Percentiles rank a stretch among this genome's conserved stretches.
phyloP scores from a whole-genome alignment of 2,113 vertebrate genomes.

The Neodontobutis hainanensis region DNA sequence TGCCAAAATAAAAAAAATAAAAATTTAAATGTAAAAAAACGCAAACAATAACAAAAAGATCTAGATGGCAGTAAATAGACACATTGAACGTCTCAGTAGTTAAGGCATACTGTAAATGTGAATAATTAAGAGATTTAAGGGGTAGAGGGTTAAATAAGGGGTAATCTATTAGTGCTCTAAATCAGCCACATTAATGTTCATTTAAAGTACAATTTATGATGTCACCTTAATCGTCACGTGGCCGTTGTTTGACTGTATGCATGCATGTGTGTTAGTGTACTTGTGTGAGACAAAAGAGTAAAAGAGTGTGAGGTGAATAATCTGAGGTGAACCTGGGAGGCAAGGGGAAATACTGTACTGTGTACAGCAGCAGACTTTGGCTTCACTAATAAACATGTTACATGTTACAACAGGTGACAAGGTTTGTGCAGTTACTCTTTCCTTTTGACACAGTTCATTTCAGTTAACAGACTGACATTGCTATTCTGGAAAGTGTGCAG shows the following conservation, averaged over 20 bases:
- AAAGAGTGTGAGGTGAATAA: constrained; percentile 9
- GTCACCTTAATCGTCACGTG: constrained; percentile 18
- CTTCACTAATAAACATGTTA: constrained; percentile 31
- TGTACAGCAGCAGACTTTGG: constrained; percentile 41
- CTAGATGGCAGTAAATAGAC: constrained; percentile 53
- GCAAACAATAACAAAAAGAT: constrained; percentile 42
- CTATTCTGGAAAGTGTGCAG: constrained; percentile 44
- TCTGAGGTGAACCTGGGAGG: constrained; percentile 18
- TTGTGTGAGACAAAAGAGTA: constrained; percentile 8
- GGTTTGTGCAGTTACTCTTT: constrained; percentile 30
- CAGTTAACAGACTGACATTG: constrained; percentile 48
- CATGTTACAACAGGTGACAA: constrained; percentile 15
- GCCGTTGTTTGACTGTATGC: constrained; percentile 34
- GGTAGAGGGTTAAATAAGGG: constrained; percentile 29
- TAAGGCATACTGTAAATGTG: constrained; percentile 74
- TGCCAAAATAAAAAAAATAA: constrained; percentile 31
- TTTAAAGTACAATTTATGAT: constrained; percentile 19
- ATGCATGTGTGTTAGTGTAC: constrained; percentile 18
- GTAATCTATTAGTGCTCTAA: constrained; percentile 29
- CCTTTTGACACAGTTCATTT: constrained; percentile 56
- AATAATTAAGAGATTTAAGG: constrained; percentile 55
- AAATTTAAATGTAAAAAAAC: constrained; percentile 57
- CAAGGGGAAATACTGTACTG: neutral
- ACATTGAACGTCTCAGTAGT: constrained; percentile 61
- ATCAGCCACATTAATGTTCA: constrained; percentile 21